Base-by-base conservation (phyloP, 2,797 vertebrate genomes). In the Tinamus major region DNA sequence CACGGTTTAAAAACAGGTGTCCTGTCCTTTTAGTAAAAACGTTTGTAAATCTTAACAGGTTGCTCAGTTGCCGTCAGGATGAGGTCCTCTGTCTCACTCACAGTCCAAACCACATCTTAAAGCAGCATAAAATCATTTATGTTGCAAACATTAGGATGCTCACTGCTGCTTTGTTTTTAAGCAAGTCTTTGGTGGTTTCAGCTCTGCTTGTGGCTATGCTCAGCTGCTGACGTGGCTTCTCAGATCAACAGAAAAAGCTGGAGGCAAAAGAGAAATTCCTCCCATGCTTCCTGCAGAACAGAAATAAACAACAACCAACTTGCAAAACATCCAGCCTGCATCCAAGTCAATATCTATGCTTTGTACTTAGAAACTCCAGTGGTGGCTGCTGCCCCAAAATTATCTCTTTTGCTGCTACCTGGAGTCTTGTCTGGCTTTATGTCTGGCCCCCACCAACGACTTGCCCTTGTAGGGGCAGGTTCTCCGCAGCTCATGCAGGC, bases 261-360 rank as follows among this genome's bases (percentile, higher is more conserved):
- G 46, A 68, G 27, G 49, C 56, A 55, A 41, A 59, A 74, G 31
- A 61, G n/a, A 79, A 94, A 77, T 35, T 94, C 37, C n/a, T 92
- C 41, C 62, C 55, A 19, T 68, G 11, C 53, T 83, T 91, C 80
- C 79, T 70, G 71, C 29, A 75, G 58, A 59, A 87, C 46, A 44
- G 46, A 88, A 55, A 56, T 48, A 82, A 93, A 67, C 59, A 39
- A 87, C 79, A 85, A 56, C 41, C 61, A 48, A 29, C 58, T 78
- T 80, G 62, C 49, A 87, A 92, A 95, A 49, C 85, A 67, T 5
- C 7, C 68, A 85, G 69, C 41, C 78, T 92, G 53, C 21, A n/a
- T 85, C 69, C 17, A 51, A 80, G 37, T 80, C 58, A 33, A 8
- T 62, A 68, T 74, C 44, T 70, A 33, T 21, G 62, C 44, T 13